Base-by-base conservation (phyloP, 2,888 invertebrate genomes). In the Teleiodes luculella region DNA sequence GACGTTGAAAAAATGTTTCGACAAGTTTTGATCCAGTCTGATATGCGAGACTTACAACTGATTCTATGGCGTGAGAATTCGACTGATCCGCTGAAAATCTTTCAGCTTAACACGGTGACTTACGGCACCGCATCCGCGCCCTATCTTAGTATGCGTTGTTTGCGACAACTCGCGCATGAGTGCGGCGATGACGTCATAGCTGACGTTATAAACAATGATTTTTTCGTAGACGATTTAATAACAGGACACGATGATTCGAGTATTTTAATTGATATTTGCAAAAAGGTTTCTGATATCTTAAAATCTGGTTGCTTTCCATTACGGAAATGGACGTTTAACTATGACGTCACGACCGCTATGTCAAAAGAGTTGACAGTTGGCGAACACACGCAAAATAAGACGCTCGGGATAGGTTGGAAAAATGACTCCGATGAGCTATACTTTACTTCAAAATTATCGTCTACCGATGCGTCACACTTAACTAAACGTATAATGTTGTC, bases 401-500 rank as follows among this genome's bases (percentile, higher is more conserved):
- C 47, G 8, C 18, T 47, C 31, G 24, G 24, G 24, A 24, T 24
- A 24, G 24, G 24, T 24, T 24, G 24, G 24, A 24, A 4, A 24
- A 24, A 24, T 6, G 24, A 24, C 6, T 24, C 24, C 6, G 24
- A 24, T 24, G 3, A 24, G 24, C 24, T 24, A 4, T 24, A 24
- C 24, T 47, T 33, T 47, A 47, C 31, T 7, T 14, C 47, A 18
- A 13, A 30, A 14, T 31, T 47, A 14, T 2, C 30, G 5, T 6
- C 24, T 24, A 24, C 6, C 6, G 6, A 24, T 24, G n/a, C 14
- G 2, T 14, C 20, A 55, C 55, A 24, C 6, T 24, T 24, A 24
- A 24, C 24, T 13, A 53, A 58, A 54, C 45, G 58, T 16, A 39
- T 28, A n/a, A 33, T 58, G 8, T 45, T 58, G n/a, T 55, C 55